Evolutionary conservation across 92 coral and sea anemone genomes (phyloP).

Genomic region (Porites evermanni): DNA sequence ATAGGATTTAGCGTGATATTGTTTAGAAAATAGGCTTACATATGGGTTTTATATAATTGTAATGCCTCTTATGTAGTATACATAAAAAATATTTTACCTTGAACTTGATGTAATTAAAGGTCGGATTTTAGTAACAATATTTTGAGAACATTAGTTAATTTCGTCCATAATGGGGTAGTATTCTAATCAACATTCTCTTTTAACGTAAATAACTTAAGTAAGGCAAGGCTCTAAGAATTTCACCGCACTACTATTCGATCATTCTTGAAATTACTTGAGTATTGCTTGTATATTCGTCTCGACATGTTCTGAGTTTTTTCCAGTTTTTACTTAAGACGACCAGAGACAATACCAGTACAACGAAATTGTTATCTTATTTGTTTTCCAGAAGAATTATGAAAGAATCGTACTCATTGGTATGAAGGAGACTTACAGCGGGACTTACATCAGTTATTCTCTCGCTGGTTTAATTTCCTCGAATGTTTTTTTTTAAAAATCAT

Average conservation of each 20-base stretch:
- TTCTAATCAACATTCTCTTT: background rate
- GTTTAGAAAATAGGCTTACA: background rate
- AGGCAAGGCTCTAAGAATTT: background rate
- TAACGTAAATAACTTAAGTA: background rate
- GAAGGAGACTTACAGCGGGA: too few relatives aligned
- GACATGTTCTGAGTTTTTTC: background rate
- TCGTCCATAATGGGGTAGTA: background rate
- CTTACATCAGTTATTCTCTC: too few relatives aligned
- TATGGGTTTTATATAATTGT: background rate
- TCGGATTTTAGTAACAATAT: background rate
- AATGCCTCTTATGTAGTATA: background rate
- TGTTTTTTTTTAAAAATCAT: too few relatives aligned
- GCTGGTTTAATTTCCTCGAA: too few relatives aligned
- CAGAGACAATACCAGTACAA: background rate
- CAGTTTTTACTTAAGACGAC: background rate
- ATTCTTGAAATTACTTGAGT: background rate
- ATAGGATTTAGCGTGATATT: background rate
- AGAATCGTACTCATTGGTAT: too few relatives aligned
- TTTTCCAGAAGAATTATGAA: background rate
- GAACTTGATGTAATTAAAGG: background rate
- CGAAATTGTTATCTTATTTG: background rate
- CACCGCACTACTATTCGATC: background rate
- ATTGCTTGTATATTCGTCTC: constrained; percentile 1
- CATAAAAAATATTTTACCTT: constrained; percentile 19
- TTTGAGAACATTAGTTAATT: background rate